phyloP scores from a whole-genome alignment of 2,888 invertebrate species.

The Oscheius sp. region DNA sequence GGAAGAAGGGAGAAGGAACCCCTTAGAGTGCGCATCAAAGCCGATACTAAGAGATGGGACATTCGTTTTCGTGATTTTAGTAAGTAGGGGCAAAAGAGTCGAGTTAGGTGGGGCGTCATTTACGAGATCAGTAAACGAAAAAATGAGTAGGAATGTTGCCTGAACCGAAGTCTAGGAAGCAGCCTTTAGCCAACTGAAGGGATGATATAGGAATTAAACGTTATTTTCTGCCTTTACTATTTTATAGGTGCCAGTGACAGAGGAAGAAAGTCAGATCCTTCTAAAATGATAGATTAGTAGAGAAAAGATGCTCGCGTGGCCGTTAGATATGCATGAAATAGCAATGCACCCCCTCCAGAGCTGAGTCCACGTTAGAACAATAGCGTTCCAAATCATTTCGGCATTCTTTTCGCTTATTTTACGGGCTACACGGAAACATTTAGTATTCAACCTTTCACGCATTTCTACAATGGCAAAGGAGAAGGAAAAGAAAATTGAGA shows the following conservation, averaged over 20 bases:
- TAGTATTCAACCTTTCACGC: background rate
- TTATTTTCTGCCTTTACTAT: no score
- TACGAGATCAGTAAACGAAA: background rate
- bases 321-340: constrained; percentile 31
- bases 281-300: constrained; percentile 31
- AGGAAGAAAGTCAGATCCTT: background rate
- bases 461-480: background rate
- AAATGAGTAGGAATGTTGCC: no score
- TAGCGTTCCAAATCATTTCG: constrained; percentile 16
- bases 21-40: constrained; percentile 15
- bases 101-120: background rate
- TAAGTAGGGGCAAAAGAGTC: background rate
- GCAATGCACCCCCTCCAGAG: constrained; percentile 15
- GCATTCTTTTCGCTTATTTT: constrained; percentile 13
- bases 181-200: background rate
- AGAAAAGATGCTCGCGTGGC: constrained; percentile 29
- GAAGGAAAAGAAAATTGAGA: background rate
- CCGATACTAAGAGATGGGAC: background rate
- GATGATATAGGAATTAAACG: background rate
- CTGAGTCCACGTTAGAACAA: constrained; percentile 24
- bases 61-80: constrained; percentile 17
- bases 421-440: background rate
- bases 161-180: background rate
- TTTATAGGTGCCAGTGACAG: no score
- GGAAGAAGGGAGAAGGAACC: constrained; percentile 25